Conservation (phyloP, 2,113 vertebrate species). For the Bujurquina vittata region DNA sequence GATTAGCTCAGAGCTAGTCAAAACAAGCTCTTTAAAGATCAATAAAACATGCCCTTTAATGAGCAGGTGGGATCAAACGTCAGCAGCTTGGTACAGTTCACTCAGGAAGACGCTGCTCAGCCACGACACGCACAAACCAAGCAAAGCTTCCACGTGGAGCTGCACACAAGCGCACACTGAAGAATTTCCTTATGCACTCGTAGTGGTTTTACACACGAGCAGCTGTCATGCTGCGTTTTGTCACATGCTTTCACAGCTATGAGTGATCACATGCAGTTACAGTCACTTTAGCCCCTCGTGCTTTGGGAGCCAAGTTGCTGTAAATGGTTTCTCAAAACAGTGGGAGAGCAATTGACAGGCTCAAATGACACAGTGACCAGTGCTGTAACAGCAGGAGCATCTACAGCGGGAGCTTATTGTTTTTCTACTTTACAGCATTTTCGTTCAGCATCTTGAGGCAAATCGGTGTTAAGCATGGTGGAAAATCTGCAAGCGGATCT, state of each 20-base stretch:
- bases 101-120: slow-evolving; percentile 20
- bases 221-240: neutral
- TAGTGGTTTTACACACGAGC: slow-evolving; percentile 22
- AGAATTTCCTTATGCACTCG: neutral
- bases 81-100: neutral
- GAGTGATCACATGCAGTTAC: slow-evolving; percentile 23
- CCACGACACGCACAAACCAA: slow-evolving; percentile 14
- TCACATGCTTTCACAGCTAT: slow-evolving; percentile 9
- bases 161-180: neutral
- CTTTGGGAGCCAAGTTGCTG: neutral
- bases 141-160: slow-evolving; percentile 10
- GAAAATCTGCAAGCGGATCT: slow-evolving; percentile 36
- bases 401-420: neutral
- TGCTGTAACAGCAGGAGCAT: neutral
- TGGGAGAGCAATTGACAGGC: slow-evolving; percentile 15
- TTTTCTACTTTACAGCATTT: slow-evolving; percentile 15
- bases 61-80: slow-evolving; percentile 18
- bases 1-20: slow-evolving; percentile 5
- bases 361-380: slow-evolving; percentile 14
- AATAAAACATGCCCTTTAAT: slow-evolving; percentile 36
- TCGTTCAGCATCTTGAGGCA: slow-evolving; percentile 19
- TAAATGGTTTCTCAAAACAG: slow-evolving; percentile 14
- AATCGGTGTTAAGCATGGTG: slow-evolving; percentile 53
- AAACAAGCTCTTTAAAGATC: slow-evolving; percentile 32
- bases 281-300: slow-evolving; percentile 8